These are phyloP conservation scores for Paramisgurnus dabryanus DNA, from an alignment of 2,113 vertebrate genomes.

Conservation along the genomic window DNA sequence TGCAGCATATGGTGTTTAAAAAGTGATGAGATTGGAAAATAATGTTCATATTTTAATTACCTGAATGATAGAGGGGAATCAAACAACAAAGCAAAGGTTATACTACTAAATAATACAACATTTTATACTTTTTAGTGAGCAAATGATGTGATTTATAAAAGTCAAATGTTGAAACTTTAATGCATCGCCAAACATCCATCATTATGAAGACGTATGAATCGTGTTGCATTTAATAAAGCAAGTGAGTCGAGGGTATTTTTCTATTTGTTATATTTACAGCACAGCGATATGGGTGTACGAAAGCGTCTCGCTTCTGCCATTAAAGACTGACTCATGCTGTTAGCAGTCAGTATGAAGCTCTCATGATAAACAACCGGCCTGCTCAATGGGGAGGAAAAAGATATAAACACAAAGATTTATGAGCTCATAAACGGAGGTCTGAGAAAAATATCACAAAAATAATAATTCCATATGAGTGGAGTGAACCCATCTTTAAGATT, in stretches of 20 bases:
- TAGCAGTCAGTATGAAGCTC: conserved; percentile 9
- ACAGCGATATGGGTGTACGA: neutral
- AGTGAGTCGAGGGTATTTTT: conserved; percentile 1
- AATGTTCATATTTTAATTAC: too few species aligned
- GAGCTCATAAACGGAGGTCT: conserved; percentile 26
- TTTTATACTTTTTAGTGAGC: too few species aligned
- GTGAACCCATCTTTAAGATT: conserved; percentile 12
- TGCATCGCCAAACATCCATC: neutral
- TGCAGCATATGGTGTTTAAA: too few species aligned
- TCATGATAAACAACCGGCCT: conserved; percentile 22
- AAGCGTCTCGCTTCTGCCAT: conserved; percentile 30
- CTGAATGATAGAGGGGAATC: neutral
- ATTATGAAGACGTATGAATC: conserved; percentile 3
- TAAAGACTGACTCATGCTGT: conserved; percentile 16
- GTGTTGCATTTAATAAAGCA: conserved; percentile 1
- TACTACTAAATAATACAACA: neutral
- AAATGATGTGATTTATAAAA: neutral
- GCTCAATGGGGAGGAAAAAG: conserved; percentile 2
- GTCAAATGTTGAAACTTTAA: neutral
- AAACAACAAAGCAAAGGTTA: neutral
- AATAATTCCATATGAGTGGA: conserved; percentile 7
- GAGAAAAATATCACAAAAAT: conserved; percentile 39
- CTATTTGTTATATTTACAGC: conserved; percentile 17
- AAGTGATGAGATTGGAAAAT: too few species aligned
- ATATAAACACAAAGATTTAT: conserved; percentile 35